Conservation (phyloP, 1,140 invertebrate species). For the Zaprionus lachaisei region DNA sequence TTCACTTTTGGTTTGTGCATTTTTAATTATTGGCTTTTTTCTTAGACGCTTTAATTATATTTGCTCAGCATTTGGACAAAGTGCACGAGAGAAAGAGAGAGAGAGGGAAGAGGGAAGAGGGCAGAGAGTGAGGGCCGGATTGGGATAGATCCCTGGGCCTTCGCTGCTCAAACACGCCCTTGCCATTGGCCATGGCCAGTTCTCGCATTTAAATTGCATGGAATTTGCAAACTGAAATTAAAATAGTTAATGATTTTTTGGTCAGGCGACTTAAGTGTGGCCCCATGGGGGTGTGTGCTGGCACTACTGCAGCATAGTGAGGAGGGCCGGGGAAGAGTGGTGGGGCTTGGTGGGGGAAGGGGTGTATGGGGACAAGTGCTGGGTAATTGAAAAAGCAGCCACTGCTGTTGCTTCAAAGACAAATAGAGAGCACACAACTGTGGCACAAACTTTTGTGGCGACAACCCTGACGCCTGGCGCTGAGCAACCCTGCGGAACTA, state of each 20-base stretch:
- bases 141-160: slow-evolving; percentile 14
- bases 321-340: background rate
- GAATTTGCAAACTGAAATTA: slow-evolving; percentile 81
- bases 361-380: slow-evolving; percentile 15
- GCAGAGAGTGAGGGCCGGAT: background rate
- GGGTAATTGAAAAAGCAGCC: slow-evolving; percentile 74
- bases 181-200: slow-evolving; percentile 51
- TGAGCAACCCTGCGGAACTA: slow-evolving; percentile 32
- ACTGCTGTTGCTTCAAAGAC: slow-evolving; percentile 60
- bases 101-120: background rate
- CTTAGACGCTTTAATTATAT: slow-evolving; percentile 79
- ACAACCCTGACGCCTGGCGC: slow-evolving; percentile 61
- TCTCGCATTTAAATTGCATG: slow-evolving; percentile 76
- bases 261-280: slow-evolving; percentile 70
- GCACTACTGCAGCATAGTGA: background rate
- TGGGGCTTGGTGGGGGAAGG: background rate
- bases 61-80: slow-evolving; percentile 74
- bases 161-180: slow-evolving; percentile 39
- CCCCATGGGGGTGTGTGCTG: slow-evolving; percentile 56
- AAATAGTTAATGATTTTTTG: slow-evolving; percentile 82
- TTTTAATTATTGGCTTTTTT: slow-evolving; percentile 81
- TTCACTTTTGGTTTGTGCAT: slow-evolving; percentile 76
- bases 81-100: slow-evolving; percentile 27
- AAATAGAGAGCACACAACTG: slow-evolving; percentile 64
- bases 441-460: slow-evolving; percentile 69